Base-by-base conservation (phyloP, 2,888 invertebrate genomes). In the Cryptocheilus praepositus region DNA sequence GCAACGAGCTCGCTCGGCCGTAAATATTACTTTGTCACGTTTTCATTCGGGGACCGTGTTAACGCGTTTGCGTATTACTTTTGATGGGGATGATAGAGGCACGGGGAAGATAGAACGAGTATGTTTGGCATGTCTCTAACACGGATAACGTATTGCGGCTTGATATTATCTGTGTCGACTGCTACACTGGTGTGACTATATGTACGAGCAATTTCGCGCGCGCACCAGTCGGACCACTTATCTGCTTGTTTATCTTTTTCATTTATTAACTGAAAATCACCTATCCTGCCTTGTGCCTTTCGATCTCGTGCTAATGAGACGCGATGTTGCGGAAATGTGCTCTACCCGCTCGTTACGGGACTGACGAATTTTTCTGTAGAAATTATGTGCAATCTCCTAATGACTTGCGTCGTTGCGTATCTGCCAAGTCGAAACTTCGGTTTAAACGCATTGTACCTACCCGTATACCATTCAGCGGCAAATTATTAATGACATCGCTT, bases 21-120 rank as follows among this genome's bases (percentile, higher is more conserved):
- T 70, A 64, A 76, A 76, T 77, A 73, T 77, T 75, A 70, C 71
- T 62, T 64, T 65, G 71, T 57, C 71, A 8, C 65, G 69, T 74
- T 71, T 72, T 71, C 78, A 69, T 65, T 56, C 57, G 36, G 36
- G 69, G 70, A 74, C 78, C 67, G 76, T 76, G 76, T 36, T 76
- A 76, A 71, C 74, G 55, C 76, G 74, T 76, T 76, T 68, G 76
- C 66, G 74, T 28, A 36, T 51, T 36, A 36, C 7, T 36, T 36
- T 36, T 36, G 36, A 8, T 11, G 13, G 22, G 15, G 16, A 63
- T 16, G 25, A 21, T 11, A 22, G 22, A 22, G 19, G 19, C 0
- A 15, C 3, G 0, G n/a, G 25, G 3, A 4, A 7, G 53, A 15
- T 11, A 13, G 36, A 2, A 51, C 3, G 22, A 8, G 19, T 18